Conservation (phyloP, 2,797 vertebrate genomes). For the Melanotaenia trifasciata region DNA sequence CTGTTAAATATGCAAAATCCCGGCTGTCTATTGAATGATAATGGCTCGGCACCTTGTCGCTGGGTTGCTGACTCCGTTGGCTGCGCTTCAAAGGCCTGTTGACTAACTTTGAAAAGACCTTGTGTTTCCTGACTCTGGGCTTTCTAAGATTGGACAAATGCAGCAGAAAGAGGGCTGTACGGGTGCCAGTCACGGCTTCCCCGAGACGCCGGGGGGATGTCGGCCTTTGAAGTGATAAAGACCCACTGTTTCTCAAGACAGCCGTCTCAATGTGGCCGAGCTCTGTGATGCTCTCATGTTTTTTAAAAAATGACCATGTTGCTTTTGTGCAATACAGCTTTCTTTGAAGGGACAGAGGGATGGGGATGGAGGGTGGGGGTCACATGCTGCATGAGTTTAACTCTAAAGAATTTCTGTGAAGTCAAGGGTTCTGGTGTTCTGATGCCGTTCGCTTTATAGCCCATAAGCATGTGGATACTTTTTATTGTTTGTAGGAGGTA, state of each 20-base stretch:
- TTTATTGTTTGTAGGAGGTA: neutral
- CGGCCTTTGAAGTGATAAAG: constrained; percentile 82
- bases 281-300: constrained; percentile 73
- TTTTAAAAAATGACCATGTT: constrained; percentile 62
- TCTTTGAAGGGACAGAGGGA: neutral
- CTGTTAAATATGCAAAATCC: constrained; percentile 84
- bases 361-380: constrained; percentile 2
- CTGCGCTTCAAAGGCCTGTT: constrained; percentile 82
- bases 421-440: neutral
- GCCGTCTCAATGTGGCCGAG: constrained; percentile 60
- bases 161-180: constrained; percentile 69
- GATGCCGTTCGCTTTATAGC: neutral
- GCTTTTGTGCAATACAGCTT: constrained; percentile 31
- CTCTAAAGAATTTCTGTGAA: constrained; percentile 38
- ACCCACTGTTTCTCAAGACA: constrained; percentile 69
- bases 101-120: constrained; percentile 84
- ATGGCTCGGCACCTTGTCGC: constrained; percentile 79
- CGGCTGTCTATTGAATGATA: constrained; percentile 81
- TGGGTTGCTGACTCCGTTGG: constrained; percentile 81
- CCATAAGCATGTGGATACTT: constrained; percentile 23
- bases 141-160: constrained; percentile 81
- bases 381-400: constrained; percentile 41
- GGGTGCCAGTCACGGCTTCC: constrained; percentile 75
- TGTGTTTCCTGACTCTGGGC: constrained; percentile 82
- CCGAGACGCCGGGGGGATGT: constrained; percentile 70